A percentile compares a stretch with the other conserved stretches of the same genome.
phyloP scores from a whole-genome alignment of 2,888 invertebrate genomes.

The Bembecia ichneumoniformis region DNA sequence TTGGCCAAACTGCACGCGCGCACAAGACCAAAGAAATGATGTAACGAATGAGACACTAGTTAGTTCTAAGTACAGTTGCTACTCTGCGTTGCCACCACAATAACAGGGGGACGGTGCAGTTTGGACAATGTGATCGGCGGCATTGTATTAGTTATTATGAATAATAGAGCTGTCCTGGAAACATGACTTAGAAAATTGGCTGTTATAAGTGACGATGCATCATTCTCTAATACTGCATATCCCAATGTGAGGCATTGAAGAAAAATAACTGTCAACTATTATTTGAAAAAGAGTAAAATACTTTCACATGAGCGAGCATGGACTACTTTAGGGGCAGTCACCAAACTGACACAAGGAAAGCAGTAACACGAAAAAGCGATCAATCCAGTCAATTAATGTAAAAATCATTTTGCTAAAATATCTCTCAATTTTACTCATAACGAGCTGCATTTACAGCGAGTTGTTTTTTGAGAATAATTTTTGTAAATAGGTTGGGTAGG shows the following conservation, averaged over 20 bases:
- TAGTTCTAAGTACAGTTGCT: not conserved
- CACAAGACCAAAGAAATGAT: not conserved
- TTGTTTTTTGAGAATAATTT: conserved; percentile 69
- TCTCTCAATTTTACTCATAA: conserved; percentile 37
- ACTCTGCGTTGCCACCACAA: not conserved
- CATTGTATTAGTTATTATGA: conserved; percentile 58
- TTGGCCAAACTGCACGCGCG: conserved; percentile 60
- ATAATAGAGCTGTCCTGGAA: conserved; percentile 72
- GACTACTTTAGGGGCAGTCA: conserved; percentile 71
- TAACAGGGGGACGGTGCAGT: conserved; percentile 34
- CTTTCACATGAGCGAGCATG: conserved; percentile 69
- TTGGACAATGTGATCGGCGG: conserved; percentile 48
- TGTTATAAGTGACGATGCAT: conserved; percentile 70
- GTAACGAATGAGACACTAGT: not conserved
- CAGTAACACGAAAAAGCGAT: conserved; percentile 75
- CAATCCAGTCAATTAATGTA: conserved; percentile 71
- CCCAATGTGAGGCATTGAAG: conserved; percentile 68
- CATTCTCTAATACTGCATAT: conserved; percentile 71
- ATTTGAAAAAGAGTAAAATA: conserved; percentile 63
- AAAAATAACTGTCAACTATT: conserved; percentile 65
- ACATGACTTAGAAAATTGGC: conserved; percentile 68
- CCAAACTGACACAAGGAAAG: conserved; percentile 75
- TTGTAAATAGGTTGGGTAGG: conserved; percentile 9
- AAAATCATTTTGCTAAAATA: conserved; percentile 54
- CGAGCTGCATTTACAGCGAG: conserved; percentile 52